Percentiles rank a stretch among this genome's conserved stretches.
phyloP scores from a whole-genome alignment of 2,797 vertebrate genomes.

The Chelidonichthys spinosus region DNA sequence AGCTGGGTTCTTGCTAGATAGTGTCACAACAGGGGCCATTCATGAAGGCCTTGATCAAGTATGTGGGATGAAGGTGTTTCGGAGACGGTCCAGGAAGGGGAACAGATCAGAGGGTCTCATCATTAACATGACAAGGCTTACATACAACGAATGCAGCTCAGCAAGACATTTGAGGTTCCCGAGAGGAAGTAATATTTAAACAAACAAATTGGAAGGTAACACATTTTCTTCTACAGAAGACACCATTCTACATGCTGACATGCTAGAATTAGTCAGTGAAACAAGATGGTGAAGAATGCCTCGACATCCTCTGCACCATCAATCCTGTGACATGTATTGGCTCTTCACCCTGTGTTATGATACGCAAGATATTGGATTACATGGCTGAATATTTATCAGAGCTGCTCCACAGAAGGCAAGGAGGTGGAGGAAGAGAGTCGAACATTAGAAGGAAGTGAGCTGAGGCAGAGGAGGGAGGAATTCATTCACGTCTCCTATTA shows the following conservation, averaged over 20 bases:
- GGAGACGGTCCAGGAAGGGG: too few relatives aligned
- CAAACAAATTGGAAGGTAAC: too few relatives aligned
- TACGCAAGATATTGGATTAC: constrained; percentile 47
- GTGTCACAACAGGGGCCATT: too few relatives aligned
- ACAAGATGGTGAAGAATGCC: constrained; percentile 47
- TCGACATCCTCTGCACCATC: constrained; percentile 43
- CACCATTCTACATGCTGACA: constrained; percentile 24
- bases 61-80: too few relatives aligned
- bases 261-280: constrained; percentile 44
- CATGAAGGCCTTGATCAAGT: too few relatives aligned
- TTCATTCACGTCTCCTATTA: constrained; percentile 61
- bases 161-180: too few relatives aligned
- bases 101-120: too few relatives aligned
- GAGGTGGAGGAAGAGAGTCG: constrained; percentile 10
- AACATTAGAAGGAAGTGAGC: constrained; percentile 35
- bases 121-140: too few relatives aligned
- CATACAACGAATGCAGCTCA: too few relatives aligned
- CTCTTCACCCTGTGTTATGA: constrained; percentile 40
- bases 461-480: constrained; percentile 27
- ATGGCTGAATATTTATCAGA: constrained; percentile 45
- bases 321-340: constrained; percentile 34
- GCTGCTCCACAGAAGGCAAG: constrained; percentile 13
- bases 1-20: too few relatives aligned
- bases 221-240: too few relatives aligned
- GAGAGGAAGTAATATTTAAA: too few relatives aligned